Conservation (phyloP, 2,888 invertebrate species). For the Heliconius ismenius region DNA sequence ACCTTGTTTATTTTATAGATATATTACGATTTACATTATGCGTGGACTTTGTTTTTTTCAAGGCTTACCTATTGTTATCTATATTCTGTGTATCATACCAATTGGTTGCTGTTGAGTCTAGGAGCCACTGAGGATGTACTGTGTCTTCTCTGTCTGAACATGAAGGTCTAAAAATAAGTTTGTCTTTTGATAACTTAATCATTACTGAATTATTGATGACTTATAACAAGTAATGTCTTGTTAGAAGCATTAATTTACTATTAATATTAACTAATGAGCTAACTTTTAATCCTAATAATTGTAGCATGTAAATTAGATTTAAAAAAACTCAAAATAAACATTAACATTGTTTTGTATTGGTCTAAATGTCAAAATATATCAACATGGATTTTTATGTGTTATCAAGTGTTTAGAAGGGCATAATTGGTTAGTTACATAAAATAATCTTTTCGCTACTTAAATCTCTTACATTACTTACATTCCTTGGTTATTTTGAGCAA, state of each 20-base stretch:
- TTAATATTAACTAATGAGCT: no score
- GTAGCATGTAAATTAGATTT: background rate
- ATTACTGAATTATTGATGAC: background rate
- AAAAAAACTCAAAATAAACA: slow-evolving; percentile 1
- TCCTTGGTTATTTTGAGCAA: slow-evolving; percentile 82
- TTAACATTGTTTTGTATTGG: slow-evolving; percentile 10
- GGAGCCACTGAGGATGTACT: slow-evolving; percentile 84
- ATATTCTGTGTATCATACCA: slow-evolving; percentile 81
- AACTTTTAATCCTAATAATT: background rate
- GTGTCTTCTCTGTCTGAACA: slow-evolving; percentile 83
- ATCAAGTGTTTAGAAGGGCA: background rate
- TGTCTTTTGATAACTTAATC: background rate
- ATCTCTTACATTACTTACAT: slow-evolving; percentile 70
- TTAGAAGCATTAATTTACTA: no score
- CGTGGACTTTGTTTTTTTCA: slow-evolving; percentile 12
- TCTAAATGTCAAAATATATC: background rate
- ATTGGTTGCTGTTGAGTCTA: slow-evolving; percentile 83
- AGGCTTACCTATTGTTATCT: slow-evolving; percentile 59
- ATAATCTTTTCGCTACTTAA: background rate
- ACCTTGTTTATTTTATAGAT: background rate
- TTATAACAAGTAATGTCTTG: no score
- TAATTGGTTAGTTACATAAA: no score
- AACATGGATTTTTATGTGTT: background rate
- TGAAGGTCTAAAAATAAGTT: slow-evolving; percentile 61
- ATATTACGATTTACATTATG: background rate